These are phyloP conservation scores for Tetheella fluctuosa DNA, from an alignment of 2,888 invertebrate genomes.

Conservation along the genomic window DNA sequence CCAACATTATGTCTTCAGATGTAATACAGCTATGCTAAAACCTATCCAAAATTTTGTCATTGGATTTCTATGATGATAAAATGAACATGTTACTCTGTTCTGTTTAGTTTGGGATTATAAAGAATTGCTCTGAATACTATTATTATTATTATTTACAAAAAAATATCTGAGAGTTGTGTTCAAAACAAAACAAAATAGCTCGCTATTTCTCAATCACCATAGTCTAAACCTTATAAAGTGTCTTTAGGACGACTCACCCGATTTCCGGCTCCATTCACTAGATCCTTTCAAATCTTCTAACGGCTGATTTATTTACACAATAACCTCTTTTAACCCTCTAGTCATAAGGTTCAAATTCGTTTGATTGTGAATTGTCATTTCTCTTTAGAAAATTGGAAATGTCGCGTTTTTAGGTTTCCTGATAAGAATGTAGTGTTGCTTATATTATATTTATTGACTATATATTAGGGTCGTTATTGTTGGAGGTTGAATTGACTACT, in stretches of 20 bases:
- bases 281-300: conserved; percentile 45
- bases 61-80: no score
- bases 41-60: no score
- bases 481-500: neutral
- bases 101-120: no score
- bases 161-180: no score
- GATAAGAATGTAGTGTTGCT: conserved; percentile 45
- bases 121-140: no score
- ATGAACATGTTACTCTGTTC: no score
- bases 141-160: no score
- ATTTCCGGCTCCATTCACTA: conserved; percentile 58
- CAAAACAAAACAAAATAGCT: neutral
- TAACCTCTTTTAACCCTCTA: conserved; percentile 19
- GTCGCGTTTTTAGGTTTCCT: conserved; percentile 47
- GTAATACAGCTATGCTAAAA: no score
- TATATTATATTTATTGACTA: conserved; percentile 15
- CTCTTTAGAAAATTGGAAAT: conserved; percentile 47
- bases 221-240: conserved; percentile 38
- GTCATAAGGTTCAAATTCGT: conserved; percentile 20
- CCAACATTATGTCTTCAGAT: no score
- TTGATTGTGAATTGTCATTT: conserved; percentile 29
- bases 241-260: conserved; percentile 55
- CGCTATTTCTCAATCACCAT: conserved; percentile 18
- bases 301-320: conserved; percentile 20
- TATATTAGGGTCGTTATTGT: neutral